Percentiles rank a stretch among this genome's conserved stretches.
These are phyloP conservation scores for Patella ulyssiponensis DNA, from an alignment of 2,888 invertebrate genomes.

Conservation along the genomic window DNA sequence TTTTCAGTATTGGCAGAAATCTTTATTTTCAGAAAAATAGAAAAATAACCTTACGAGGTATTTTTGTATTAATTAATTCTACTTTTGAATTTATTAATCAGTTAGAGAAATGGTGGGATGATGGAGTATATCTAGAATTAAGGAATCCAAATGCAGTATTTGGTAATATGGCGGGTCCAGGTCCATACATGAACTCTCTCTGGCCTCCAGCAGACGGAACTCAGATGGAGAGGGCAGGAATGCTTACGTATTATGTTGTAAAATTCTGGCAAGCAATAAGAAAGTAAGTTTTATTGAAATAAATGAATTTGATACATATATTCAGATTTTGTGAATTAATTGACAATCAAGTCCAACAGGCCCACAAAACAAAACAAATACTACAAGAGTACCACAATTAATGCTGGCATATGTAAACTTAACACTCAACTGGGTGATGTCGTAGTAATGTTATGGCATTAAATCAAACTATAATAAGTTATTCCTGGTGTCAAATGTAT, in stretches of 20 bases:
- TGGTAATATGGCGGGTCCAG: slow-evolving; percentile 74
- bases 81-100: slow-evolving; percentile 34
- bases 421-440: too few relatives aligned
- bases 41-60: too few relatives aligned
- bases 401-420: too few relatives aligned
- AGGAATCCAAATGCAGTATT: slow-evolving; percentile 75
- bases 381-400: too few relatives aligned
- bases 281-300: slow-evolving; percentile 58
- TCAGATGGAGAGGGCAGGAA: slow-evolving; percentile 67
- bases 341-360: too few relatives aligned
- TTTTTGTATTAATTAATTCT: too few relatives aligned
- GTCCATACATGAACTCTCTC: slow-evolving; percentile 57
- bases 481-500: too few relatives aligned
- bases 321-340: not conserved
- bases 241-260: slow-evolving; percentile 67
- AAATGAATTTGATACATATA: not conserved
- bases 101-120: slow-evolving; percentile 77
- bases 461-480: too few relatives aligned
- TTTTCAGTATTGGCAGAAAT: too few relatives aligned
- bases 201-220: slow-evolving; percentile 61
- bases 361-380: too few relatives aligned
- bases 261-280: slow-evolving; percentile 75
- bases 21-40: too few relatives aligned
- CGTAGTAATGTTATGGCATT: too few relatives aligned
- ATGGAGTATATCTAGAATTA: slow-evolving; percentile 75